Percentiles rank a stretch among this genome's conserved stretches.
Conservation (phyloP, 2,113 vertebrate species). For the Cariama cristata region DNA sequence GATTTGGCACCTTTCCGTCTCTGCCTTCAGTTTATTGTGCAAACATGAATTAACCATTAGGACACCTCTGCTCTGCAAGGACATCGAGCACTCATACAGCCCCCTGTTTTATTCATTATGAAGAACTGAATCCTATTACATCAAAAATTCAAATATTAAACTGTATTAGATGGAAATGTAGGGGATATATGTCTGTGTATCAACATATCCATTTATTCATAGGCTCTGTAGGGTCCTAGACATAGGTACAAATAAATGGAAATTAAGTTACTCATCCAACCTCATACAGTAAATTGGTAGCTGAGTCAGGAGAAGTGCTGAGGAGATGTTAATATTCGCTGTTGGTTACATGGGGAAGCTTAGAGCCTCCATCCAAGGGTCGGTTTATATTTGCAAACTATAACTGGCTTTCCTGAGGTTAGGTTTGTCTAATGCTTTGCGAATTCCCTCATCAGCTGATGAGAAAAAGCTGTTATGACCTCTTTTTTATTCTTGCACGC, state of each 20-base stretch:
- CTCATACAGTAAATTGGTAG: neutral
- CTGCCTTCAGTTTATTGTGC: neutral
- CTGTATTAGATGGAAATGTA: neutral
- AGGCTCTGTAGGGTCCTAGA: neutral
- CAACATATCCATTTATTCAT: constrained; percentile 26
- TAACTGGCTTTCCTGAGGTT: neutral
- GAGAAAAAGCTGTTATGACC: neutral
- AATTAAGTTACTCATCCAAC: neutral
- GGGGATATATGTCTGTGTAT: neutral
- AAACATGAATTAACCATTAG: constrained; percentile 19
- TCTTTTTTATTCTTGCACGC: neutral
- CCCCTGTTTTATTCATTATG: constrained; percentile 21
- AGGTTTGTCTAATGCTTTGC: neutral
- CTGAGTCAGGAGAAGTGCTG: neutral
- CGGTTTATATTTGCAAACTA: neutral
- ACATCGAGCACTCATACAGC: neutral
- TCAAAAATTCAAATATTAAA: constrained; percentile 49
- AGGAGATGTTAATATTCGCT: neutral
- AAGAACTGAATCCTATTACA: neutral
- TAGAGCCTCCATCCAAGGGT: neutral
- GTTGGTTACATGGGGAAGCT: neutral
- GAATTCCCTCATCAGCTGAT: neutral
- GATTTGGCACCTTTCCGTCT: neutral
- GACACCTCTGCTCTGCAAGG: neutral
- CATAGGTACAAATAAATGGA: neutral